Base-by-base conservation (phyloP, 2,113 vertebrate species). In the Xyrauchen texanus region DNA sequence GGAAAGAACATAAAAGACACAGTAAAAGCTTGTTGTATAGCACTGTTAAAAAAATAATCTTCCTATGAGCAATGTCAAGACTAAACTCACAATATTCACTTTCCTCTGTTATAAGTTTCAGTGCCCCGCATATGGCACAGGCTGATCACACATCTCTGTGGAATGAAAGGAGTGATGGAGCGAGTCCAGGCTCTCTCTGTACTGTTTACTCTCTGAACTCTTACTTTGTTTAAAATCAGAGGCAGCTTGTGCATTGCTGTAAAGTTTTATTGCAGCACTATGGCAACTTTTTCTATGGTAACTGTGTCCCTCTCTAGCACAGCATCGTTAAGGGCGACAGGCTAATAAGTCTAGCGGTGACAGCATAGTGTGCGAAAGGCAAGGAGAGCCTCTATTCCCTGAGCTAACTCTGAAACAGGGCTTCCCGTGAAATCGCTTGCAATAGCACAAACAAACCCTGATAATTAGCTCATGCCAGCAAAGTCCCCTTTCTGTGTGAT, bases 401-500 rank as follows among this genome's bases (percentile, higher is more conserved):
- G n/a, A 81, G 73, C 77, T 78, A 61, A 71, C 55, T 73, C 72
- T 66, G 42, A 76, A 79, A 81, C 61, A 68, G 67, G 63, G 67
- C 52, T 66, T 78, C 64, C 68, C 68, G 57, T 49, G 60, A 60
- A 74, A 77, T 45, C 4, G 44, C 71, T 44, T 53, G 47, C 65
- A 42, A 81, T 66, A 77, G 78, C 47, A 79, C 75, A 81, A 86
- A 85, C 85, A 86, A 84, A 80, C 83, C 78, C 83, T 81, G 82
- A 85, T 84, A 88, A 88, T 88, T 87, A 86, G 78, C 83, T 83
- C 74, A 63, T 76, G 81, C 79, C 55, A 65, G 76, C 76, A 70
- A 70, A 68, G 79, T 78, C 69, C 16, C 12, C 58, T 82, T 86
- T 85, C 65, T 68, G 53, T 83, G 70, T 81, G 72, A 79, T 74